phyloP scores from a whole-genome alignment of 2,797 vertebrate species.

The Synaphobranchus kaupii region DNA sequence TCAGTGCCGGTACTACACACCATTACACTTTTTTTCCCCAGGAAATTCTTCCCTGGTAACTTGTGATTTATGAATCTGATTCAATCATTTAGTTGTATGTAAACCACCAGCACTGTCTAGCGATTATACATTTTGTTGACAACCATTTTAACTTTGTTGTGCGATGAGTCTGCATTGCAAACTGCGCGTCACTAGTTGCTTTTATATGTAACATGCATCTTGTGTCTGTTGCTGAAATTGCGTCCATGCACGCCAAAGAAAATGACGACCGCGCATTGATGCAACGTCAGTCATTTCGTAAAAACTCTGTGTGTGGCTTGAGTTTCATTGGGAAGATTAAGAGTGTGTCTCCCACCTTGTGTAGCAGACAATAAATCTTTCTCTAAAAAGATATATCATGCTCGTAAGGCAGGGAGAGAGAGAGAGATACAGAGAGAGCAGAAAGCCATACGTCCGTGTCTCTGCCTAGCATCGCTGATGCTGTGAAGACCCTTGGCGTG shows the following conservation, averaged over 20 bases:
- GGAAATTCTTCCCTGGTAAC: neutral
- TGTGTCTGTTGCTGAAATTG: neutral
- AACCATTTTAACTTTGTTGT: neutral
- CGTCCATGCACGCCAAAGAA: neutral
- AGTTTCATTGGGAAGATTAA: slow-evolving; percentile 7
- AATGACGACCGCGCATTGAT: neutral
- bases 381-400: neutral
- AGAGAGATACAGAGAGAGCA: neutral
- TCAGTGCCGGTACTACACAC: slow-evolving; percentile 47
- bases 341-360: neutral
- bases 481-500: neutral
- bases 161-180: neutral
- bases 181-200: neutral
- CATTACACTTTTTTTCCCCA: neutral
- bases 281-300: neutral
- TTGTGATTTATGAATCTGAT: neutral
- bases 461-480: neutral
- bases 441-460: neutral
- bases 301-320: neutral
- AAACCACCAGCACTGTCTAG: neutral
- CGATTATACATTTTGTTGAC: neutral
- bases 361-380: neutral
- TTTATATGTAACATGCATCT: neutral
- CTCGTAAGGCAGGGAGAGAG: neutral
- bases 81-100: neutral